Base-by-base conservation (phyloP, 1,140 invertebrate species). In the Sitobion miscanthi region DNA sequence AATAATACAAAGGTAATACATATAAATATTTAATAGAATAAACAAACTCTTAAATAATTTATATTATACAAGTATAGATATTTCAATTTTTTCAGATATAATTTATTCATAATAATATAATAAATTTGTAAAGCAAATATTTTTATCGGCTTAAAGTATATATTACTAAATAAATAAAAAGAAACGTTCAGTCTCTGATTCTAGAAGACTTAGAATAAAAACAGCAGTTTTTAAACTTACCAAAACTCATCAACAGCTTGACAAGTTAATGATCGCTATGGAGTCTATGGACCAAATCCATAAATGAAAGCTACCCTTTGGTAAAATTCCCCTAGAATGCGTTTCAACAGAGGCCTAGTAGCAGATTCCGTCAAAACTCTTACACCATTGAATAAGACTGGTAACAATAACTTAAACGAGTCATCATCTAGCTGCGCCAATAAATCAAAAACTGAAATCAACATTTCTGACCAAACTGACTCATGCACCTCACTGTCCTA, bases 401-500 rank as follows among this genome's bases (percentile, higher is more conserved):
- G 97, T 94, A 97, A 96, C 62, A 97, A 95, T 54, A 96, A 96
- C 85, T 95, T 95, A 94, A 97, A 96, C 93, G 96, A 95, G 23
- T 95, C 95, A 94, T 97, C 96, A 94, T 96, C 95, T 42, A 96
- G 94, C 92, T 96, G 95, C 69, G 96, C 95, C 52, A 96, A 95
- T n/a, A 97, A 95, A 89, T 97, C 96, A 91, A 97, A 95, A 20
- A 96, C 95, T 1, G 96, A 96, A 89, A 95, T 95, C 52, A 97
- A 95, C 94, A 96, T 96, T 94, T 97, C 97, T 5, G 96, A 96
- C 96, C 96, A 97, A 9, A 96, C 96, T 94, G 96, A 96, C 21
- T 96, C 95, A 86, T 96, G 96, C 6, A 96, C 96, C 94, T 97
- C 97, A 94, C 96, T 96, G 94, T 97, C 97, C 95, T 96, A 94